Conservation (phyloP, 2,113 vertebrate species). For the Excalfactoria chinensis region DNA sequence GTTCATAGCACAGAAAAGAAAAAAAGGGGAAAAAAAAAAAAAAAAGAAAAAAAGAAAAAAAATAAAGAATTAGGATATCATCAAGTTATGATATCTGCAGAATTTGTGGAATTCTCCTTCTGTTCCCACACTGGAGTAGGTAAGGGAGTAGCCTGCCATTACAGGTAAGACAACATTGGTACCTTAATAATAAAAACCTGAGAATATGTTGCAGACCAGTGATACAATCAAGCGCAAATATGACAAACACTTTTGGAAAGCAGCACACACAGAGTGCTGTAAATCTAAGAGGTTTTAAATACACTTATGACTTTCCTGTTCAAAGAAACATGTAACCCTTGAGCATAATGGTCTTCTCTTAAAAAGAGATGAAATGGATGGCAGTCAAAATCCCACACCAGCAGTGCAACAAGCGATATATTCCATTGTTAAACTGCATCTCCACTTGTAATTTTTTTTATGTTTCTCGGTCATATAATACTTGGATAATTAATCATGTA, state of each 20-base stretch:
- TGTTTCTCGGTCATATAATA: conserved; percentile 13
- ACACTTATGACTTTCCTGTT: background rate
- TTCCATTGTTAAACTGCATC: background rate
- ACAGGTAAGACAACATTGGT: background rate
- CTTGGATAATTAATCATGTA: conserved; percentile 20
- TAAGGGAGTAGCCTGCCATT: background rate
- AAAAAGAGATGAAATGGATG: background rate
- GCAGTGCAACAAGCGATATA: background rate
- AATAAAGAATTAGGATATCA: background rate
- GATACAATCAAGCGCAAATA: rapidly evolving
- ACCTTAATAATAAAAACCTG: background rate
- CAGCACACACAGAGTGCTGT: background rate
- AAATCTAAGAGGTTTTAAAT: background rate
- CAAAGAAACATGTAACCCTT: background rate
- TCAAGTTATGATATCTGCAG: background rate
- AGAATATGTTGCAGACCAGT: background rate
- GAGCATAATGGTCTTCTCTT: background rate
- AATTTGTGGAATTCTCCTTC: background rate
- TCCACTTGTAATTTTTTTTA: background rate
- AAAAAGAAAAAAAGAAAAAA: background rate
- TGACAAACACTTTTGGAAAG: background rate
- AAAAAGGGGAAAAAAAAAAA: too few relatives aligned
- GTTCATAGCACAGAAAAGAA: background rate
- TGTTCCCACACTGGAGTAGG: background rate
- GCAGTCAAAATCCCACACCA: background rate